These are phyloP conservation scores for Nephrocerus scutellatus DNA, from an alignment of 2,888 invertebrate species.

Conservation along the genomic window DNA sequence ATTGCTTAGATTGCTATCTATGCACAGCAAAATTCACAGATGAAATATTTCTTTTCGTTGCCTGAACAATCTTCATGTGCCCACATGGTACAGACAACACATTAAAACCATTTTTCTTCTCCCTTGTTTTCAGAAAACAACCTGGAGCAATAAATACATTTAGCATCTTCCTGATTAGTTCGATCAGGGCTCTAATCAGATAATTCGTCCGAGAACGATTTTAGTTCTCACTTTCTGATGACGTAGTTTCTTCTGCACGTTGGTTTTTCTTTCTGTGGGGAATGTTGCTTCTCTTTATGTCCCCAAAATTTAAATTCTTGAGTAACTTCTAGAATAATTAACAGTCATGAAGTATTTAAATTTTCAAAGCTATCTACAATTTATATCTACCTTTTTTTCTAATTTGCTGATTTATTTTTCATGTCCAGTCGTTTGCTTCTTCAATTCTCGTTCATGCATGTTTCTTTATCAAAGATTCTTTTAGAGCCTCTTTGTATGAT, in stretches of 20 bases:
- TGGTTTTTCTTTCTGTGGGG: too few relatives aligned
- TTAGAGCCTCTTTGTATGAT: conserved; percentile 13
- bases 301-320: too few relatives aligned
- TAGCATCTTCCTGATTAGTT: conserved; percentile 10
- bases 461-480: conserved; percentile 13
- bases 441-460: conserved; percentile 2
- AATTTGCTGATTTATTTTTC: too few relatives aligned
- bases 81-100: conserved; percentile 5
- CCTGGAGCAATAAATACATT: conserved; percentile 14
- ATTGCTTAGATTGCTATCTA: not conserved
- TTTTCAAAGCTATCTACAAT: conserved; percentile 5
- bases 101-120: conserved; percentile 3
- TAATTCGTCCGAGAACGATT: conserved; percentile 11
- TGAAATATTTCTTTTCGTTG: conserved; percentile 7
- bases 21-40: conserved; percentile 7
- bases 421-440: conserved; percentile 11
- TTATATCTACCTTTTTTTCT: conserved; percentile 2
- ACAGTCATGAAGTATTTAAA: too few relatives aligned
- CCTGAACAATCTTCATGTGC: too few relatives aligned
- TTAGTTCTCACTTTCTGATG: conserved; percentile 13
- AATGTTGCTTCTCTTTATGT: too few relatives aligned
- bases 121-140: conserved; percentile 11
- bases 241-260: too few relatives aligned
- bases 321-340: too few relatives aligned
- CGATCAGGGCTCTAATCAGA: conserved; percentile 9